Base-by-base conservation (phyloP, 2,888 invertebrate species). In the Parapristionchus giblindavisi region DNA sequence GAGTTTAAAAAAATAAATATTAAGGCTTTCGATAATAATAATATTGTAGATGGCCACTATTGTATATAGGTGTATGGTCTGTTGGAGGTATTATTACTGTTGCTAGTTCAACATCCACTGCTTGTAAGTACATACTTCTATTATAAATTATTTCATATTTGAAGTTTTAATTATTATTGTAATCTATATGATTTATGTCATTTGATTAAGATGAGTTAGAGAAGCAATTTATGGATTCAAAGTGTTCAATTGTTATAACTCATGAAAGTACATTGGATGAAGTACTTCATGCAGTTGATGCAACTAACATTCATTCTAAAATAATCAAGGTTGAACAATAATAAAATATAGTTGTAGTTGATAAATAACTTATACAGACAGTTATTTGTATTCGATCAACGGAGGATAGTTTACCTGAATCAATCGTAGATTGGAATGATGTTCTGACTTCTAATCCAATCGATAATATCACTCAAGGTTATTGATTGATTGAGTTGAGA, bases 51-150 rank as follows among this genome's bases (percentile, higher is more conserved):
- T 71, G 70, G 70, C 56, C 56, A 6, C 29, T 71, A 38, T 54
- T 17, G 29, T 56, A 32, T 29, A 54, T 56, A 14, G 70, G 70
- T 40, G 56, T 71, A 14, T 71, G 70, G 54, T 54, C 70, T 6
- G 32, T 32, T 2, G 86, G 86, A n/a, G 85, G 85, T 24, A 81
- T 79, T 8, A 75, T 83, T 58, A 82, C 84, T 36, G 81, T 81
- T n/a, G 86, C 85, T 21, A 85, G 83, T 40, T 74, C 81, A 8
- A 75, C 80, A 34, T 86, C 80, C 58, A 86, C 84, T 34, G 80
- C 85, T 56, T 80, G 85, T 83, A 74, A 75, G 84, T n/a, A n/a
- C n/a, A n/a, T n/a, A n/a, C n/a, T n/a, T n/a, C n/a, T n/a, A n/a
- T n/a, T n/a, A n/a, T n/a, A n/a, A n/a, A n/a, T n/a, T n/a, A n/a